Evolutionary conservation across 2,797 vertebrate genomes (phyloP).

Genomic region (Myotis pilosus): DNA sequence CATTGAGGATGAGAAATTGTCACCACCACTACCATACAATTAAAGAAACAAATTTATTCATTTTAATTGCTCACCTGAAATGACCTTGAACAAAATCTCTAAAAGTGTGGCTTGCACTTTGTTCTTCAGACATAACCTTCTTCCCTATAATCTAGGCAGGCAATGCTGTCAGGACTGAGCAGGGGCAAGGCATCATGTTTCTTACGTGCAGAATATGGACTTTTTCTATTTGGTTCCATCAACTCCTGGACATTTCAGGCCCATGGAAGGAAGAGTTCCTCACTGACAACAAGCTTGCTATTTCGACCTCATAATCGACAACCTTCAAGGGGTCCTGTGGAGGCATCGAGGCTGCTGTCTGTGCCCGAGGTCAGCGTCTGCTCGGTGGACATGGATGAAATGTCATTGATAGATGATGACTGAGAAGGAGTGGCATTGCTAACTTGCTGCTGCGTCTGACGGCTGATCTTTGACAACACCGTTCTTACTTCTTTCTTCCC

Average conservation of each 20-base stretch:
- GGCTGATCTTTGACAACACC: constrained; percentile 93
- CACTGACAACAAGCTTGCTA: constrained; percentile 66
- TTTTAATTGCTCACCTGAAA: constrained; percentile 88
- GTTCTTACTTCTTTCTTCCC: constrained; percentile 98
- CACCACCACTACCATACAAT: constrained; percentile 63
- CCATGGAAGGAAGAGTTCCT: constrained; percentile 78
- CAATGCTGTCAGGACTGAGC: constrained; percentile 83
- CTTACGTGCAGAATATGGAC: constrained; percentile 88
- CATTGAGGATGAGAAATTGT: constrained; percentile 75
- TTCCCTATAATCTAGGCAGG: constrained; percentile 84
- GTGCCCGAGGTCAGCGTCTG: constrained; percentile 98
- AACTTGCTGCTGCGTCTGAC: constrained; percentile 91
- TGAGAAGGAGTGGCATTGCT: constrained; percentile 93
- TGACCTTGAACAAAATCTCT: constrained; percentile 81
- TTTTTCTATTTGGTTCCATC: constrained; percentile 84
- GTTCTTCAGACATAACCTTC: constrained; percentile 78
- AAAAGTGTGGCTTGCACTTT: constrained; percentile 70
- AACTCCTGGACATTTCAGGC: constrained; percentile 81
- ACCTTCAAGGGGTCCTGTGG: constrained; percentile 93
- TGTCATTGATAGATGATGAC: constrained; percentile 98
- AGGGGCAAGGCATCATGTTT: constrained; percentile 83
- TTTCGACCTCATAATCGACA: constrained; percentile 88
- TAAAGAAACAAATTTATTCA: constrained; percentile 65
- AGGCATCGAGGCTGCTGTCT: constrained; percentile 97
- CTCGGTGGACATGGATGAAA: constrained; percentile 99